Conservation (phyloP, 2,113 vertebrate genomes). For the Gambusia holbrooki region DNA sequence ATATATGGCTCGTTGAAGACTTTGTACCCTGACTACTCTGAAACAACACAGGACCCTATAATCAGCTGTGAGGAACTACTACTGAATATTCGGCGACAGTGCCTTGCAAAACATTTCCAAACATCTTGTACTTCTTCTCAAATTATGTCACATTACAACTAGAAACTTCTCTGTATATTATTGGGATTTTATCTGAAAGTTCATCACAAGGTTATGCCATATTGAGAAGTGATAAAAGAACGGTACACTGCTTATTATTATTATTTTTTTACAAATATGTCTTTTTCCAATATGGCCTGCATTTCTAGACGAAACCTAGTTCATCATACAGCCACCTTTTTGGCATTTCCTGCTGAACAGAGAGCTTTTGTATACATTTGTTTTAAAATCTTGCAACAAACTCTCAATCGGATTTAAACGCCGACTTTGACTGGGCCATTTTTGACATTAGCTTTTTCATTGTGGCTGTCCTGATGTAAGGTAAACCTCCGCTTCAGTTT, state of each 20-base stretch:
- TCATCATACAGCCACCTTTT: no score
- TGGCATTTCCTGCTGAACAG: no score
- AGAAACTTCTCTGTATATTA: not conserved
- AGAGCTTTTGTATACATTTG: no score
- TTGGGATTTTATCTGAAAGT: not conserved
- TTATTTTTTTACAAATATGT: not conserved
- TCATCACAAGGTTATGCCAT: not conserved
- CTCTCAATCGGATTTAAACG: no score
- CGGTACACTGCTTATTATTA: no score
- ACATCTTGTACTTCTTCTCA: not conserved
- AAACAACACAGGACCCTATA: slow-evolving; percentile 43
- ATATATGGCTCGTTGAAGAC: slow-evolving; percentile 63
- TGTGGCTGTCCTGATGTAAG: no score
- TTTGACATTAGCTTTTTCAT: no score
- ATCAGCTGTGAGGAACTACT: slow-evolving; percentile 37
- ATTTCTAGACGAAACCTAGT: not conserved
- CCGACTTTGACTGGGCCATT: no score
- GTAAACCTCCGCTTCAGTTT: no score
- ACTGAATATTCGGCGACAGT: slow-evolving; percentile 37
- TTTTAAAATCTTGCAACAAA: no score
- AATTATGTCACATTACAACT: not conserved
- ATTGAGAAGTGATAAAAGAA: not conserved
- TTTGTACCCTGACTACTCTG: slow-evolving; percentile 61
- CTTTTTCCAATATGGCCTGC: not conserved
- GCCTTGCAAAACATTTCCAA: not conserved